Base-by-base conservation (phyloP, 2,888 invertebrate genomes). In the Pollenia labialis region DNA sequence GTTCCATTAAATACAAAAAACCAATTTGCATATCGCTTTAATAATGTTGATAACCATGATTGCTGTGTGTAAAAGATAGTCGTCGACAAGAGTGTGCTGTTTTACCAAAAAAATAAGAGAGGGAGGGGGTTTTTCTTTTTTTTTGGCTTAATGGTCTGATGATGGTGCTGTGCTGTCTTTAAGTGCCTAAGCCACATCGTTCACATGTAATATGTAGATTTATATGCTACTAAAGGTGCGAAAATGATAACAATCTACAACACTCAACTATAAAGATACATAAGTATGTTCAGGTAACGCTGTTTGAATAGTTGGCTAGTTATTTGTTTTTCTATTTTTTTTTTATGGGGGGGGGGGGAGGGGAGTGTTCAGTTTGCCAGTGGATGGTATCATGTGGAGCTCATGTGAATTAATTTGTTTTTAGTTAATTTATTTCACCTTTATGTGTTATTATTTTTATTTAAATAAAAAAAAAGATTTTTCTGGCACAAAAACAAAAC, bases 151-250 rank as follows among this genome's bases (percentile, higher is more conserved):
- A 23, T 48, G n/a, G 66, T 16, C 16, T 16, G 8, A 23, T 58
- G 62, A 9, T 79, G 58, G 46, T 60, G 62, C 48, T 52, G 68
- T 62, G n/a, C 62, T 46, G 58, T 42, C 8, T 72, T 58, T 83
- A 64, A 72, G 80, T 75, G 87, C 68, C 48, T 83, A 56, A 72
- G 77, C 84, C 77, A 77, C 84, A 87, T 81, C 84, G 87, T 74
- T 87, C 87, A 87, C 81, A 84, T 87, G 84, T 87, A 87, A 87
- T 87, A 87, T 87, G 84, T 74, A 87, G 88, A 88, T 88, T 88
- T 88, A 88, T 88, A 87, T 82, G 85, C 83, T 85, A 87, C 88
- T 64, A 86, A 88, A 88, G 88, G 88, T 88, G 88, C 86, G 88
- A 88, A 88, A 88, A 88, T 85, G 86, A 88, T 88, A 88, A 86